Evolutionary conservation across 2,797 vertebrate genomes (phyloP).

Genomic region (Centropyge bicolor): DNA sequence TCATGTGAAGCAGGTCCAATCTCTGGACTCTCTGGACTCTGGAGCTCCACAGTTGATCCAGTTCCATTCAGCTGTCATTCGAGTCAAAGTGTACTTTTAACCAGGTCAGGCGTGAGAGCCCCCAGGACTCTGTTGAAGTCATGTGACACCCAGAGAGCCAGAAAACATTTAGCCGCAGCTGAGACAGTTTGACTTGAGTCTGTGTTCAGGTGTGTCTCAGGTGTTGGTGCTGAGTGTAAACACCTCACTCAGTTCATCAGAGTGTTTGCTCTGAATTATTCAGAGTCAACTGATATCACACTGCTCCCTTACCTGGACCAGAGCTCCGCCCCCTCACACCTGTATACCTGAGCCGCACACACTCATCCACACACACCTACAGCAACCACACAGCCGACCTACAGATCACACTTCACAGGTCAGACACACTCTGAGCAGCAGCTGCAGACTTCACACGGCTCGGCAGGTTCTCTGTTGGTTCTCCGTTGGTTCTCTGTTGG

Average conservation of each 20-base stretch:
- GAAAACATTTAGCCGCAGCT: too few species aligned
- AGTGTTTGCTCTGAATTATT: slow-evolving; percentile 36
- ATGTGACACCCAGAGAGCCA: too few species aligned
- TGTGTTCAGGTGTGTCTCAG: not conserved
- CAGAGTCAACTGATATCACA: slow-evolving; percentile 24
- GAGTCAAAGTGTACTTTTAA: not conserved
- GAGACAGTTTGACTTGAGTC: not conserved
- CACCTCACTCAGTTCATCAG: not conserved
- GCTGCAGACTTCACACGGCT: too few species aligned
- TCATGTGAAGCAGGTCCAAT: too few species aligned
- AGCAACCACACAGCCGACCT: not conserved
- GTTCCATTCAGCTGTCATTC: not conserved
- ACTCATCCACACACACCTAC: not conserved
- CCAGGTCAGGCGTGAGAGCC: not conserved
- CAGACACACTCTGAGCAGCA: not conserved
- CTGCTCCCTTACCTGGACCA: slow-evolving; percentile 2
- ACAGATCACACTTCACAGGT: not conserved
- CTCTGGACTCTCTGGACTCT: not conserved
- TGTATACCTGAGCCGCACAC: not conserved
- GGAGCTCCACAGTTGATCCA: not conserved
- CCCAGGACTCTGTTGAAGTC: not conserved
- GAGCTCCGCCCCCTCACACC: slow-evolving; percentile 22
- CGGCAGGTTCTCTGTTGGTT: too few species aligned
- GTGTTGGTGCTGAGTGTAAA: not conserved
- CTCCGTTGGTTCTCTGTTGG: too few species aligned